Percentiles rank a stretch among this genome's conserved stretches.
phyloP scores from a whole-genome alignment of 2,113 vertebrate genomes.

The Dasypus novemcinctus region DNA sequence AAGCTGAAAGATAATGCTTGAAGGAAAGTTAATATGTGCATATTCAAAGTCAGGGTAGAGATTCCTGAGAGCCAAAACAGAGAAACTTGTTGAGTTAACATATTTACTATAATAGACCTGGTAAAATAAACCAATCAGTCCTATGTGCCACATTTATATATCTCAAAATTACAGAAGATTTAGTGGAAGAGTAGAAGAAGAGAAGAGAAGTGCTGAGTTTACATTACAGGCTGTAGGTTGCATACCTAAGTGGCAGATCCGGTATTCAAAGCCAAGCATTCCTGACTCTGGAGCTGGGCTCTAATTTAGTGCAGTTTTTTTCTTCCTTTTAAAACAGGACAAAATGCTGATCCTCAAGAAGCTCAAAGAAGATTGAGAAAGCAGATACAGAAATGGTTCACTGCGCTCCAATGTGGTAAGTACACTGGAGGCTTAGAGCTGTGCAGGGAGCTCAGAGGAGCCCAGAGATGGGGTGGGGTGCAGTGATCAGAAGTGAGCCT shows the following conservation, averaged over 20 bases:
- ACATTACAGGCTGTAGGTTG: not conserved
- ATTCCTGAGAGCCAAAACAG: not conserved
- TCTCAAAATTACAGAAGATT: not conserved
- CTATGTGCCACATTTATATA: rapidly evolving
- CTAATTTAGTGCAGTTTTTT: not conserved
- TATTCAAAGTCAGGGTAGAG: not conserved
- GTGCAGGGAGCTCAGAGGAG: not conserved
- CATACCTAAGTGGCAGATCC: not conserved
- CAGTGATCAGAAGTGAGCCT: not conserved
- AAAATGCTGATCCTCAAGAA: not conserved
- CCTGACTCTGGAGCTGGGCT: not conserved
- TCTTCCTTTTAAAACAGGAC: not conserved
- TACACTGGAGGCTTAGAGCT: not conserved
- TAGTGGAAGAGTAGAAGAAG: not conserved
- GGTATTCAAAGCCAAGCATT: not conserved
- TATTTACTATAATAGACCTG: no score
- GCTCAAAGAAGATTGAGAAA: not conserved
- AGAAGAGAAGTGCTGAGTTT: not conserved
- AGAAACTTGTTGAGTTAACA: not conserved
- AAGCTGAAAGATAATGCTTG: not conserved
- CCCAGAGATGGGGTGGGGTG: rapidly evolving
- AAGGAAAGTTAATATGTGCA: not conserved
- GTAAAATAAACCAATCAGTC: not conserved
- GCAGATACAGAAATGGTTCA: not conserved
- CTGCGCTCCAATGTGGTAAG: not conserved